Conservation (phyloP, 2,888 invertebrate species). For the Harmothoe impar region DNA sequence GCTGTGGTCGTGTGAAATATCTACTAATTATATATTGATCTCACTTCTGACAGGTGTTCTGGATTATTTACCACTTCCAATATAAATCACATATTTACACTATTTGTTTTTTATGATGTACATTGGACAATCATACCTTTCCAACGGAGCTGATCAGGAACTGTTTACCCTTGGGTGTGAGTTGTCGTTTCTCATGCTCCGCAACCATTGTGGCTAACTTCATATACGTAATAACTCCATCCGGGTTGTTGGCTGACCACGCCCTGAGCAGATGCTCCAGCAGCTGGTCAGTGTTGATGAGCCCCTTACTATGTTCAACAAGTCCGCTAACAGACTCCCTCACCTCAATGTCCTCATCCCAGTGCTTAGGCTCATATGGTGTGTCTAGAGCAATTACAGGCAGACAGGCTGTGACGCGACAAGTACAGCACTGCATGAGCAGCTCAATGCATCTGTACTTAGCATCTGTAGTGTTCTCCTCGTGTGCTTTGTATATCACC, state of each 20-base stretch:
- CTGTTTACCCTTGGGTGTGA: conserved; percentile 60
- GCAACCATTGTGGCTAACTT: conserved; percentile 64
- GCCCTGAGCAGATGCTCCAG: conserved; percentile 60
- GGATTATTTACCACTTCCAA: too few species aligned
- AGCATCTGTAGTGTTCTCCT: background rate
- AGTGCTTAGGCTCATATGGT: conserved; percentile 62
- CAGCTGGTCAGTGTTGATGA: conserved; percentile 53
- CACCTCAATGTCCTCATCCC: conserved; percentile 47
- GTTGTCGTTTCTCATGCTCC: conserved; percentile 59
- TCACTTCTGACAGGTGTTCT: too few species aligned
- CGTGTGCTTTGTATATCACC: background rate
- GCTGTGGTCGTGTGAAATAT: too few species aligned
- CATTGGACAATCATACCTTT: background rate
- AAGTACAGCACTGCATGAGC: conserved; percentile 57
- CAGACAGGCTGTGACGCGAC: conserved; percentile 64
- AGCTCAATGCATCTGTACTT: conserved; percentile 63
- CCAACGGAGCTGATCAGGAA: background rate
- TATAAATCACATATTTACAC: too few species aligned
- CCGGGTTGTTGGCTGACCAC: conserved; percentile 59
- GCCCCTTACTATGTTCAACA: background rate
- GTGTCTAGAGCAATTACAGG: conserved; percentile 66
- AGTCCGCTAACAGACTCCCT: conserved; percentile 40
- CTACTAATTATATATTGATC: too few species aligned
- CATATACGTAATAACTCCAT: conserved; percentile 62
- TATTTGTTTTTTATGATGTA: too few species aligned